Evolutionary conservation across 2,113 vertebrate genomes (phyloP).

Genomic region (Aphelocoma coerulescens): DNA sequence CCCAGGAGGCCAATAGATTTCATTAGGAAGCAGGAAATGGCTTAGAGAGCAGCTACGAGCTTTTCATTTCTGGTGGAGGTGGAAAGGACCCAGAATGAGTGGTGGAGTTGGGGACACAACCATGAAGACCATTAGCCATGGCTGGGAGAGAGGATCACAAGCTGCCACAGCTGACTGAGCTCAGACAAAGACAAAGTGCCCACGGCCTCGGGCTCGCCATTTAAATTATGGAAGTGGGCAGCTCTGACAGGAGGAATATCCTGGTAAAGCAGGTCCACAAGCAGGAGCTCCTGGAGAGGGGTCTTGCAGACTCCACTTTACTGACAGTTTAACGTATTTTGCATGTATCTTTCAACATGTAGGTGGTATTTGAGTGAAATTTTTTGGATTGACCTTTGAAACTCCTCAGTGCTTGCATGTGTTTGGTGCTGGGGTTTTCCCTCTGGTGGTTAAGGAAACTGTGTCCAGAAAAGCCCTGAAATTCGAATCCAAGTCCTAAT

Average conservation of each 20-base stretch:
- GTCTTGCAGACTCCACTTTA: not conserved
- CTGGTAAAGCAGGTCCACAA: not conserved
- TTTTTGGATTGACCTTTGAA: not conserved
- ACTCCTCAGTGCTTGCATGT: not conserved
- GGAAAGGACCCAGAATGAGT: not conserved
- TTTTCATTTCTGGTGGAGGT: slow-evolving; percentile 13
- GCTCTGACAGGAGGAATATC: not conserved
- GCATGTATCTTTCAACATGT: not conserved
- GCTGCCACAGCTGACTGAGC: not conserved
- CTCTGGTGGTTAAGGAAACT: not conserved
- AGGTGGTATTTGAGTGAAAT: not conserved
- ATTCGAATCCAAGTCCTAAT: not conserved
- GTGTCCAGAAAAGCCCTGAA: not conserved
- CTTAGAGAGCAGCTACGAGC: not conserved
- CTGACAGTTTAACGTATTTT: not conserved
- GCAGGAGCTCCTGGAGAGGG: not conserved
- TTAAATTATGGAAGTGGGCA: not conserved
- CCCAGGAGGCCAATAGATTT: slow-evolving; percentile 49
- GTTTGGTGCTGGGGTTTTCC: not conserved
- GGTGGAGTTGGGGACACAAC: not conserved
- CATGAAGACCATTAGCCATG: not conserved
- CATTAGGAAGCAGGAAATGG: slow-evolving; percentile 58
- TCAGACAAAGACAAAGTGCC: not conserved
- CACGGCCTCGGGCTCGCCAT: not conserved
- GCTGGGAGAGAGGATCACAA: not conserved